Conservation (phyloP, 1,140 invertebrate genomes). For the Phortica variegata region DNA sequence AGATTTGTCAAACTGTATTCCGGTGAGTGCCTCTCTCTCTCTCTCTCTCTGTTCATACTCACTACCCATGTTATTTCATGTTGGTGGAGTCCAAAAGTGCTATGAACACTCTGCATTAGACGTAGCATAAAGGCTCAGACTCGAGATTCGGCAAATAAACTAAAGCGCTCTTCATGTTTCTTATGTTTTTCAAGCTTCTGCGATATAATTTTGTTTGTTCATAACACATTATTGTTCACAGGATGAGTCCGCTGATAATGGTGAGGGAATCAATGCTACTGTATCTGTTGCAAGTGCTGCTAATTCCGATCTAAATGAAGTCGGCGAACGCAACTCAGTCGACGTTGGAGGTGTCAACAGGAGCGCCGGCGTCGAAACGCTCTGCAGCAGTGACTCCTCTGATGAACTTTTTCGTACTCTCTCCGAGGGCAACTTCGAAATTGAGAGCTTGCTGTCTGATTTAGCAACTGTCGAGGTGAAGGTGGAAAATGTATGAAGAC, state of each 20-base stretch:
- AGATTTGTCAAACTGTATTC: conserved; percentile 82
- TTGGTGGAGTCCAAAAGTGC: no score
- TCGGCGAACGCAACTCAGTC: conserved; percentile 12
- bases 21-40: conserved; percentile 72
- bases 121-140: no score
- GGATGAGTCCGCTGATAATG: conserved; percentile 44
- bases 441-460: conserved; percentile 61
- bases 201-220: no score
- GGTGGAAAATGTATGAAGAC: conserved; percentile 58
- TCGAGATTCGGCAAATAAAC: no score
- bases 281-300: conserved; percentile 2
- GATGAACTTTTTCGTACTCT: conserved; percentile 56
- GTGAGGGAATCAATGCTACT: conserved; percentile 34
- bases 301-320: background rate
- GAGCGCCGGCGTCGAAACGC: conserved; percentile 31
- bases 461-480: conserved; percentile 60
- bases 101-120: no score
- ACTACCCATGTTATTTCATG: no score
- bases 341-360: conserved; percentile 3
- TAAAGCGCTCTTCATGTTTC: no score
- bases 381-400: conserved; percentile 51
- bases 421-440: conserved; percentile 58
- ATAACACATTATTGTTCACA: conserved; percentile 3
- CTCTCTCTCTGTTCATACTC: no score
- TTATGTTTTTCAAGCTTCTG: no score